phyloP scores from a whole-genome alignment of 2,888 invertebrate species.

The Pheosia gnoma region DNA sequence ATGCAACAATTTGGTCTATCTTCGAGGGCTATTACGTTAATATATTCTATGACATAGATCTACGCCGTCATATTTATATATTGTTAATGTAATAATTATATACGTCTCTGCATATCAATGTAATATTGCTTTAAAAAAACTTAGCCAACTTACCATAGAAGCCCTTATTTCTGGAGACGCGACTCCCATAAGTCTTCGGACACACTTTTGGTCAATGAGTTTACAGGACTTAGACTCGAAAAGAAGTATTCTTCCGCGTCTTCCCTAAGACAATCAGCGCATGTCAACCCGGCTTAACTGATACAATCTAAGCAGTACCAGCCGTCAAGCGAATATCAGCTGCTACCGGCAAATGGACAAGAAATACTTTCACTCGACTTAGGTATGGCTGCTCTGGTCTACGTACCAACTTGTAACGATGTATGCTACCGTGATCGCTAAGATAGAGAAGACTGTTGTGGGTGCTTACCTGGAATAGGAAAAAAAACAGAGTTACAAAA shows the following conservation, averaged over 20 bases:
- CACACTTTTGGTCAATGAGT: neutral
- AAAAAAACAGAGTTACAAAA: neutral
- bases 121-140: no score
- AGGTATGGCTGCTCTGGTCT: conserved; percentile 34
- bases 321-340: conserved; percentile 31
- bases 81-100: no score
- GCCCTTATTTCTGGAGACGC: no score
- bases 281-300: neutral
- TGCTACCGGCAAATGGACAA: conserved; percentile 16
- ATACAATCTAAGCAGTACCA: neutral
- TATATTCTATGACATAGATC: no score
- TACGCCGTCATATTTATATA: no score
- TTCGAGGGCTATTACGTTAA: no score
- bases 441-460: neutral
- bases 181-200: no score
- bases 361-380: conserved; percentile 51
- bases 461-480: conserved; percentile 32
- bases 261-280: neutral
- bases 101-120: no score
- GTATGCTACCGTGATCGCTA: conserved; percentile 18
- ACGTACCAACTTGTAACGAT: conserved; percentile 26
- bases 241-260: neutral
- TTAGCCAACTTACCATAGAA: no score
- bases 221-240: neutral
- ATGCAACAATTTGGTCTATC: no score